These are phyloP conservation scores for Monopterus albus DNA, from an alignment of 2,113 vertebrate species.

Conservation along the genomic window DNA sequence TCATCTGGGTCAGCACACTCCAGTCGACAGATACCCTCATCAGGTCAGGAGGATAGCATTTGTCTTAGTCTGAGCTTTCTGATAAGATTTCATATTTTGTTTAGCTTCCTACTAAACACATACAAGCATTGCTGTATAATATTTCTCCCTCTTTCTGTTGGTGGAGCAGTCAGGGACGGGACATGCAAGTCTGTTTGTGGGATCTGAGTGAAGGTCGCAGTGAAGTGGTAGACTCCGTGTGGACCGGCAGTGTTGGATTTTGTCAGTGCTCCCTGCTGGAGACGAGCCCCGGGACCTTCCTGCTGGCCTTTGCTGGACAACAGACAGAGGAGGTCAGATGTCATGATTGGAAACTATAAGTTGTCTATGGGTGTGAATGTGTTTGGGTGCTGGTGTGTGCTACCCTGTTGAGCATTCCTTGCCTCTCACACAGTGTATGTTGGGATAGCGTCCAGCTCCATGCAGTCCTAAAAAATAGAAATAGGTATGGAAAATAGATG, in stretches of 20 bases:
- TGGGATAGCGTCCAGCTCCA: too few species aligned
- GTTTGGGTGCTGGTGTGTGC: background rate
- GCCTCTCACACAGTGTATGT: background rate
- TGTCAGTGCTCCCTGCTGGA: slow-evolving; percentile 87
- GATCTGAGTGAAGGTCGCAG: slow-evolving; percentile 88
- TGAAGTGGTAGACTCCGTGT: slow-evolving; percentile 79
- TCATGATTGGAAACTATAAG: background rate
- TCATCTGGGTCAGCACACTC: slow-evolving; percentile 86
- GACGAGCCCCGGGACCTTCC: slow-evolving; percentile 65
- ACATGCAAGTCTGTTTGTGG: slow-evolving; percentile 90
- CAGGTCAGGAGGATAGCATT: slow-evolving; percentile 71
- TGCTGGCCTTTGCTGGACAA: slow-evolving; percentile 86
- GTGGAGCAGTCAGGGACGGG: slow-evolving; percentile 89
- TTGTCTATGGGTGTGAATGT: background rate
- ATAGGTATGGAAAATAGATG: too few species aligned
- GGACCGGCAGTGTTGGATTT: slow-evolving; percentile 88
- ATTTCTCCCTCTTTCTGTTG: background rate
- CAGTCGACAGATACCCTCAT: slow-evolving; percentile 79
- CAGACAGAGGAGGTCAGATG: slow-evolving; percentile 87
- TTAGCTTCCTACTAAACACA: background rate
- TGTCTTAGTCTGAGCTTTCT: background rate
- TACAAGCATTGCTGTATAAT: background rate
- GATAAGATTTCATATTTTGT: background rate
- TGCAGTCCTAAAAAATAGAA: too few species aligned
- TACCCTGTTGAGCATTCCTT: background rate